phyloP scores from a whole-genome alignment of 2,888 invertebrate species.

The Habroteleia sp. region DNA sequence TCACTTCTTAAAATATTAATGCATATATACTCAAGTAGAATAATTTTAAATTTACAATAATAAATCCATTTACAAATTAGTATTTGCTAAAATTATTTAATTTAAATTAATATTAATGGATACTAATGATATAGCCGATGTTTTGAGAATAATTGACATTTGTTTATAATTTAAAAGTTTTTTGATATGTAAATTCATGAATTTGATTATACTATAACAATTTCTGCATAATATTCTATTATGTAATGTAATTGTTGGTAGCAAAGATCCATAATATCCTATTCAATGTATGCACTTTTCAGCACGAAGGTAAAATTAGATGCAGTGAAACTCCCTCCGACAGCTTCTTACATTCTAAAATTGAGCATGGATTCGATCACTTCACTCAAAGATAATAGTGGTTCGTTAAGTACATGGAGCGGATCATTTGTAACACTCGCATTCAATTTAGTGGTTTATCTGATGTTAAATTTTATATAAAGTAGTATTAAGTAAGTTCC shows the following conservation, averaged over 20 bases:
- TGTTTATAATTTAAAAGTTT: no score
- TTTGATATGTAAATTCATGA: no score
- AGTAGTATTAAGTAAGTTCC: slow-evolving; percentile 6
- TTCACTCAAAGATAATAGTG: background rate
- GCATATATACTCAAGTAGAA: no score
- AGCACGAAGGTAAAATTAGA: slow-evolving; percentile 60
- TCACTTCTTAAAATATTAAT: no score
- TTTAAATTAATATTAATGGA: no score
- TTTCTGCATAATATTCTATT: no score
- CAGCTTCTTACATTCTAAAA: slow-evolving; percentile 59
- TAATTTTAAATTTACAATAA: no score
- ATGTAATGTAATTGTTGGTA: slow-evolving; percentile 43
- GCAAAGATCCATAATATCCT: slow-evolving; percentile 34
- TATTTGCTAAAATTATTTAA: no score
- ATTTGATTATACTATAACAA: no score
- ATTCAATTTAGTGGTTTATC: slow-evolving; percentile 21
- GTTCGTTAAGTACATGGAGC: slow-evolving; percentile 11
- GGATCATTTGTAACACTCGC: slow-evolving; percentile 24
- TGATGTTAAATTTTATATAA: slow-evolving; percentile 35
- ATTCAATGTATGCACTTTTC: slow-evolving; percentile 73
- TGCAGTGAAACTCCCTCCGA: slow-evolving; percentile 58
- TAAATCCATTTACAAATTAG: no score
- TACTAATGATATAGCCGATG: no score
- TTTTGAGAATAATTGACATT: no score
- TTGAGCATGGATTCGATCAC: slow-evolving; percentile 26